Evolutionary conservation across 1,140 invertebrate species (phyloP).

Genomic region (Phthorimaea operculella): DNA sequence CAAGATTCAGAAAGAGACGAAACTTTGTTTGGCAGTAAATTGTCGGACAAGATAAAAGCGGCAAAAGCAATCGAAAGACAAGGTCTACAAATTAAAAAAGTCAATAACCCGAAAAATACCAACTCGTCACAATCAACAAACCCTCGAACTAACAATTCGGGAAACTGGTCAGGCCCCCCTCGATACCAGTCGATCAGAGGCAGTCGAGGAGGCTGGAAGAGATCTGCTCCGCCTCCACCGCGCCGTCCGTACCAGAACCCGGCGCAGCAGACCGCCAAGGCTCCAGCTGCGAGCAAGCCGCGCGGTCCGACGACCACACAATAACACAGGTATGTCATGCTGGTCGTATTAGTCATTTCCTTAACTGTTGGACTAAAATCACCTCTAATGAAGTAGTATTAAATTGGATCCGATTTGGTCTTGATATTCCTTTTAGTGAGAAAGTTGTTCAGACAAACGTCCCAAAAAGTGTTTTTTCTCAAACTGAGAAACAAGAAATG

Average conservation of each 20-base stretch:
- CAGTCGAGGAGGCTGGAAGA: not conserved
- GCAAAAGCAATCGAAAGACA: constrained; percentile 4
- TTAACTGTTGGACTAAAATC: constrained; percentile 2
- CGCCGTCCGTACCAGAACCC: not conserved
- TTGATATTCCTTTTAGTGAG: not conserved
- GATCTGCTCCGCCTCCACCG: not conserved
- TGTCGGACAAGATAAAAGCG: constrained; percentile 4
- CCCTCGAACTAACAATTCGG: not conserved
- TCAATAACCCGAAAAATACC: not conserved
- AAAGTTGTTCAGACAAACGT: not conserved
- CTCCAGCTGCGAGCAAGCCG: not conserved
- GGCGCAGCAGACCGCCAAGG: not conserved
- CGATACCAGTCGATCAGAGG: not conserved
- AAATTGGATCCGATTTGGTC: constrained; percentile 1
- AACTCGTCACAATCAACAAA: not conserved
- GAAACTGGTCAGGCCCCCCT: constrained; percentile 2
- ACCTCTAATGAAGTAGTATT: constrained; percentile 2
- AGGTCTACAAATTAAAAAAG: constrained; percentile 1
- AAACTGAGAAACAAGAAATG: not conserved
- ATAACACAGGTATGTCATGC: constrained; percentile 9
- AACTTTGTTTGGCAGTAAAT: constrained; percentile 2
- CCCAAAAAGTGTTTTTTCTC: constrained; percentile 4
- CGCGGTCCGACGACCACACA: constrained; percentile 1
- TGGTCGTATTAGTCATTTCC: constrained; percentile 3
- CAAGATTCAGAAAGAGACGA: constrained; percentile 3